phyloP scores from a whole-genome alignment of 2,888 invertebrate genomes.

The Encarsia formosa region DNA sequence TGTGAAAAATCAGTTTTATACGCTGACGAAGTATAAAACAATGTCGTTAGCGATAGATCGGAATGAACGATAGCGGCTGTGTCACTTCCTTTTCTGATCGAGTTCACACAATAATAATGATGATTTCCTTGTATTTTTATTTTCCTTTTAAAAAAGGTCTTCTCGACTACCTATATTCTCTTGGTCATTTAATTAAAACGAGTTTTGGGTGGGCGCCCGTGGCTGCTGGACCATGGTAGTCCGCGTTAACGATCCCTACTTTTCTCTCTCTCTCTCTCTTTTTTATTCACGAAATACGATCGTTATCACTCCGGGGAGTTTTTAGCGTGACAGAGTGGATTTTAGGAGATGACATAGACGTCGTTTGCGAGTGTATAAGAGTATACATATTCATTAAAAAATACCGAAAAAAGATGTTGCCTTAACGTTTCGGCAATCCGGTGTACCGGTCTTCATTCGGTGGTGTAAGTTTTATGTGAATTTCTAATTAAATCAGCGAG shows the following conservation, averaged over 20 bases:
- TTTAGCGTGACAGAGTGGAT: constrained; percentile 25
- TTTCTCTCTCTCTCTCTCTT: too few relatives aligned
- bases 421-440: constrained; percentile 6
- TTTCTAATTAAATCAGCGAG: constrained; percentile 23
- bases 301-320: constrained; percentile 22
- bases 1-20: too few relatives aligned
- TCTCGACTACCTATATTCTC: constrained; percentile 18
- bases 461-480: constrained; percentile 14
- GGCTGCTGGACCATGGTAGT: constrained; percentile 8
- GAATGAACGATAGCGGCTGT: constrained; percentile 15
- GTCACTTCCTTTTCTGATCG: constrained; percentile 20
- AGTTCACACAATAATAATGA: constrained; percentile 17
- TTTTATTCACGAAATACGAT: constrained; percentile 21
- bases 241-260: constrained; percentile 21
- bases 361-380: constrained; percentile 3
- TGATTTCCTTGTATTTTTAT: constrained; percentile 9
- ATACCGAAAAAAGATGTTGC: constrained; percentile 14
- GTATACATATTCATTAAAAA: constrained; percentile 24
- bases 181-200: constrained; percentile 28
- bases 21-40: constrained; percentile 14
- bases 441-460: constrained; percentile 10
- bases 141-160: constrained; percentile 7
- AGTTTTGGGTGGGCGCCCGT: constrained; percentile 24
- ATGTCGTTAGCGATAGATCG: constrained; percentile 16
- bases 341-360: constrained; percentile 25